These are phyloP conservation scores for Liodrosophila aerea DNA, from an alignment of 2,888 invertebrate species.

Conservation along the genomic window DNA sequence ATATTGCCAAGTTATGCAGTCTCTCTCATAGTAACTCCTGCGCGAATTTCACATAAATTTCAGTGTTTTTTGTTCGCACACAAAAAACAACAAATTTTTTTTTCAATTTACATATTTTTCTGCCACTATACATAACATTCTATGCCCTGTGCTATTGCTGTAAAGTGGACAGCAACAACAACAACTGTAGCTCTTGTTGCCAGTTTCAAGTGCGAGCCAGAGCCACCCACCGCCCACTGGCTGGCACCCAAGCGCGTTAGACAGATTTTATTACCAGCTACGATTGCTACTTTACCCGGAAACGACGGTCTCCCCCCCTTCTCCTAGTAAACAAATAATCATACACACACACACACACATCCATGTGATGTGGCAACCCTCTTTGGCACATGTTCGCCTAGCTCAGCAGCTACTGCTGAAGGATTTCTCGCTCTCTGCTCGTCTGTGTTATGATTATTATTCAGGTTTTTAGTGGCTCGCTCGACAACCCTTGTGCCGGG, in stretches of 20 bases:
- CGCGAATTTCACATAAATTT: slow-evolving; percentile 52
- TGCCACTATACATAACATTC: slow-evolving; percentile 59
- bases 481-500: slow-evolving; percentile 74
- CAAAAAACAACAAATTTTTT: slow-evolving; percentile 47
- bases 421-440: slow-evolving; percentile 12
- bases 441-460: slow-evolving; percentile 45
- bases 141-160: slow-evolving; percentile 26
- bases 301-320: slow-evolving; percentile 59
- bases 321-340: slow-evolving; percentile 29
- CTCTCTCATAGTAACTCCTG: slow-evolving; percentile 7
- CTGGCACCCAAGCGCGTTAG: slow-evolving; percentile 21
- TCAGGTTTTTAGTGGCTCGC: slow-evolving; percentile 44
- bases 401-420: too few species aligned
- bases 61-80: slow-evolving; percentile 6
- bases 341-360: slow-evolving; percentile 12
- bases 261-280: slow-evolving; percentile 71
- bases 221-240: slow-evolving; percentile 22
- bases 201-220: slow-evolving; percentile 47
- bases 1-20: slow-evolving; percentile 21
- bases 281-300: slow-evolving; percentile 69
- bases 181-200: slow-evolving; percentile 32
- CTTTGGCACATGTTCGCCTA: slow-evolving; percentile 10
- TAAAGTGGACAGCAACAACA: slow-evolving; percentile 26
- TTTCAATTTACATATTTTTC: slow-evolving; percentile 70
- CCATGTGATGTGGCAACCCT: slow-evolving; percentile 35